These are phyloP conservation scores for Heteractis magnifica DNA, from an alignment of 92 coral and sea anemone species.

Conservation along the genomic window DNA sequence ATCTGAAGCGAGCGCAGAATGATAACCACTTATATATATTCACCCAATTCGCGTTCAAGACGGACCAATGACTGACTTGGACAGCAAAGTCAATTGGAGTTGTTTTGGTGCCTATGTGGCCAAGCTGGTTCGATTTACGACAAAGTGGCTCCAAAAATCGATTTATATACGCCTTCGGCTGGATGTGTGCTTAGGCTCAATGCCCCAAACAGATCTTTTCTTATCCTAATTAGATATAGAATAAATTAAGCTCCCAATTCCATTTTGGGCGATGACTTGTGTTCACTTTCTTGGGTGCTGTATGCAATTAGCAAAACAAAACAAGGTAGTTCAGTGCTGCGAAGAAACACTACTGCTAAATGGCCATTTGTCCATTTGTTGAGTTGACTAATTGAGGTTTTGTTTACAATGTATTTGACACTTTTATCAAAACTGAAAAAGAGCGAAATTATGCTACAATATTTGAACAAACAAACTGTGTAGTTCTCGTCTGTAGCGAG, in stretches of 20 bases:
- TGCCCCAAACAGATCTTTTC: constrained; percentile 13
- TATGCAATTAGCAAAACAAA: not conserved
- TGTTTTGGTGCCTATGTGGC: constrained; percentile 32
- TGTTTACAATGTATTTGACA: constrained; percentile 42
- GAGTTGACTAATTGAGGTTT: constrained; percentile 14
- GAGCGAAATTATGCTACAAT: constrained; percentile 12
- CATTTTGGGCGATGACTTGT: constrained; percentile 1
- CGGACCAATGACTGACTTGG: constrained; percentile 7
- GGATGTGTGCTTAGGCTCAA: constrained; percentile 15
- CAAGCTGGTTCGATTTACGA: constrained; percentile 33
- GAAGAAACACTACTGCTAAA: constrained; percentile 1
- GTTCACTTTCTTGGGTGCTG: not conserved
- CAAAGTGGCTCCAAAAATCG: constrained; percentile 30
- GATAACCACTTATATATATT: constrained; percentile 11
- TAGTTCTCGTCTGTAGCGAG: constrained; percentile 12
- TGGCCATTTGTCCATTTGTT: constrained; percentile 12
- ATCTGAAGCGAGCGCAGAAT: not conserved
- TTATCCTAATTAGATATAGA: not conserved
- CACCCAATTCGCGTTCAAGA: constrained; percentile 13
- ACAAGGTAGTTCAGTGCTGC: not conserved
- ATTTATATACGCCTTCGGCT: constrained; percentile 12
- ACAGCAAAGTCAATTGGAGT: constrained; percentile 9
- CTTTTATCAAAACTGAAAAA: constrained; percentile 21
- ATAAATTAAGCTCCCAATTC: not conserved
- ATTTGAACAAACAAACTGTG: constrained; percentile 14